phyloP scores from a whole-genome alignment of 2,888 invertebrate genomes.

The Antheraea yamamai region DNA sequence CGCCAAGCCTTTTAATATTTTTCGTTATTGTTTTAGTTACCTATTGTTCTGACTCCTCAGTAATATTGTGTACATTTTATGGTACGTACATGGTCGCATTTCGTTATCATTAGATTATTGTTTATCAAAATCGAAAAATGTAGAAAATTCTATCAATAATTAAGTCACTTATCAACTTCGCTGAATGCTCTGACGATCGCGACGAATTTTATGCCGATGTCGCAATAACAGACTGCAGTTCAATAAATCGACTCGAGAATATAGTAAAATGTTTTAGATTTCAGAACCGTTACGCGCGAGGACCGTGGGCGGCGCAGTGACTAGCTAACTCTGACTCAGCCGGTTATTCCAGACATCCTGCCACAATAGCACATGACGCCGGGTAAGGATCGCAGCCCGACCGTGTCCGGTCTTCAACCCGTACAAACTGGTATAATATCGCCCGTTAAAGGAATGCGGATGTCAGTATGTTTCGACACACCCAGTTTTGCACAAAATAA shows the following conservation, averaged over 20 bases:
- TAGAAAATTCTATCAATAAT: too few relatives aligned
- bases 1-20: too few relatives aligned
- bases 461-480: not conserved
- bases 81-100: too few relatives aligned
- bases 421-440: slow-evolving; percentile 10
- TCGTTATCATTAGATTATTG: too few relatives aligned
- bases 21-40: too few relatives aligned
- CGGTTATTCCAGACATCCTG: slow-evolving; percentile 76
- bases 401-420: slow-evolving; percentile 5
- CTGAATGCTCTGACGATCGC: not conserved
- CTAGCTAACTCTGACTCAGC: slow-evolving; percentile 59
- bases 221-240: not conserved
- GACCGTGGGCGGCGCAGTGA: slow-evolving; percentile 47
- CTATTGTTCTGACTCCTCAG: too few relatives aligned
- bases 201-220: not conserved
- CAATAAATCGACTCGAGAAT: not conserved
- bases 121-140: too few relatives aligned
- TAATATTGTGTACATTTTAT: too few relatives aligned
- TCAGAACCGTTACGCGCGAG: slow-evolving; percentile 3
- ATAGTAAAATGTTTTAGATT: not conserved
- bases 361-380: slow-evolving; percentile 50
- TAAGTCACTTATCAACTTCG: not conserved
- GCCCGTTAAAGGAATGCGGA: slow-evolving; percentile 5
- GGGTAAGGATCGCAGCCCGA: slow-evolving; percentile 9
- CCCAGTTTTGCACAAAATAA: not conserved